Evolutionary conservation across 2,113 vertebrate genomes (phyloP), one percentile per base, ranked within the genome.

Genomic region (Peromyscus maniculatus): DNA sequence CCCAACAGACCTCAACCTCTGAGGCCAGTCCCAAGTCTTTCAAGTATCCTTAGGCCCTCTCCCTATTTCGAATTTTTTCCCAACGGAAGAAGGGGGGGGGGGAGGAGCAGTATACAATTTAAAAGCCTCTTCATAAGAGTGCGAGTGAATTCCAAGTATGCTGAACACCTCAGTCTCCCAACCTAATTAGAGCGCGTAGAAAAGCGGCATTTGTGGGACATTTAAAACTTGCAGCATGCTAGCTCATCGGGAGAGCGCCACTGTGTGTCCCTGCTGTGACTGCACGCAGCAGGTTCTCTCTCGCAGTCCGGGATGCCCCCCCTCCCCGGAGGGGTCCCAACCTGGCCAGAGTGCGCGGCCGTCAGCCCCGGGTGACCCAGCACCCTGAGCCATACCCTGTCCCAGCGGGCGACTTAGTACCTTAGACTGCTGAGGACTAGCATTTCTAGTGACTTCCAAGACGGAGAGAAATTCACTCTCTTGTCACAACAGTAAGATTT

Each of bases 121-220:
- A 89, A 96, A 96, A 92, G 46, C 43, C 33, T 93, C 72, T 97
- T 93, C 59, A 39, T 94, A 49, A 91, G 93, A 79, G 16, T 94
- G 89, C 84, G 96, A 97, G 96, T 97, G 82, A 97, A 97, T 94
- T 91, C 97, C 96, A 97, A 97, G 96, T 87, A 97, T 87, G 94
- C 78, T 36, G 69, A 95, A 95, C 89, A 94, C 91, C 93, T 93
- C 93, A 69, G 62, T 94, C 89, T 87, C 46, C 89, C 78, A 93
- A 75, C 62, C 69, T 96, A 95, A 98, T 97, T 93, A 97, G 96
- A 95, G 93, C 93, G 43, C 15, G 62, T 57, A 96, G 91, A 91
- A 96, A 93, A 92, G 66, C 92, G 52, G 82, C 86, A 66, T 89
- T 95, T 96, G 87, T 59, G 79, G 89, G 69, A 87, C 93, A 52